Evolutionary conservation across 1,140 invertebrate species (phyloP).

Genomic region (Drosophila insularis): DNA sequence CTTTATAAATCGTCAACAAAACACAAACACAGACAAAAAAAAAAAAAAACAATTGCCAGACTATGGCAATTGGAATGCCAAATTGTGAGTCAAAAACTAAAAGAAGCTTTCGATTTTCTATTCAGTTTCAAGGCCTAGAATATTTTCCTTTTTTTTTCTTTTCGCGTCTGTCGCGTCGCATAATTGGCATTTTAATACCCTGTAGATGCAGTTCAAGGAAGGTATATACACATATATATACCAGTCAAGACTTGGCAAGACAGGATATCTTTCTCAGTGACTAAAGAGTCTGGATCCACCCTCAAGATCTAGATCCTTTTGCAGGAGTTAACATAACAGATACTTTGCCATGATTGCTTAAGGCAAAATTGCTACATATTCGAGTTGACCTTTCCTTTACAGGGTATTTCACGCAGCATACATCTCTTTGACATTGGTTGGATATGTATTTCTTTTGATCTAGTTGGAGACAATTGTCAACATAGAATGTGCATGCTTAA

Average conservation of each 20-base stretch:
- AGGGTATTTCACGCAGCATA: too few species aligned
- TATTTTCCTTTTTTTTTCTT: neutral
- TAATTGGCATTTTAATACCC: neutral
- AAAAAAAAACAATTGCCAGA: constrained; percentile 18
- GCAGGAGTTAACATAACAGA: too few species aligned
- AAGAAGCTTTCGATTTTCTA: constrained; percentile 58
- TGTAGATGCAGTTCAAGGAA: neutral
- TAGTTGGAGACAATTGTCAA: constrained; percentile 7
- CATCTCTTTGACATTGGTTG: too few species aligned
- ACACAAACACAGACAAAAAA: constrained; percentile 65
- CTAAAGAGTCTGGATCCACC: too few species aligned
- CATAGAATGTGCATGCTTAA: constrained; percentile 5
- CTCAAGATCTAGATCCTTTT: too few species aligned
- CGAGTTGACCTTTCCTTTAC: too few species aligned
- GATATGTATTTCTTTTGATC: constrained; percentile 3
- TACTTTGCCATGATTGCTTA: too few species aligned
- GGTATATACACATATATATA: neutral
- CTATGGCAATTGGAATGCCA: constrained; percentile 8
- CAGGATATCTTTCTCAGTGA: too few species aligned
- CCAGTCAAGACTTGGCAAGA: too few species aligned
- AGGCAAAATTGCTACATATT: too few species aligned
- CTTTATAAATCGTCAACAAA: constrained; percentile 55
- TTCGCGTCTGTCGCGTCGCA: constrained; percentile 2
- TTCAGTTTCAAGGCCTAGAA: constrained; percentile 60
- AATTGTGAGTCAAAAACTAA: constrained; percentile 28